Conservation (phyloP, 2,888 invertebrate species). For the Agriopis leucophaearia region DNA sequence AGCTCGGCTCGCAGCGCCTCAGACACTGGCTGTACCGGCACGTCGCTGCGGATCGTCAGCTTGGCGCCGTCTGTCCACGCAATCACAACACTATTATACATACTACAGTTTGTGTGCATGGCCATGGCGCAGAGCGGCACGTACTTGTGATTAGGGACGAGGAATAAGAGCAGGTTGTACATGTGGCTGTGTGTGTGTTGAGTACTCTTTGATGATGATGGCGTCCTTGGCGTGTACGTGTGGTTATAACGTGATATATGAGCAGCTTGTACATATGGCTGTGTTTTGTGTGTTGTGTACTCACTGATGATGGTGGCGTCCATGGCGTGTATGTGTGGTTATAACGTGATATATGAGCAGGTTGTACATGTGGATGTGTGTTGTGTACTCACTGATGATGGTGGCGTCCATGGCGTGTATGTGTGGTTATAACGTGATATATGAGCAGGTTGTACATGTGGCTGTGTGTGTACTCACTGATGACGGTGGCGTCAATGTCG, state of each 20-base stretch:
- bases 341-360: too few relatives aligned
- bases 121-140: slow-evolving; percentile 49
- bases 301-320: slow-evolving; percentile 51
- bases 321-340: too few relatives aligned
- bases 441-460: neutral
- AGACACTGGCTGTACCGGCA: slow-evolving; percentile 33
- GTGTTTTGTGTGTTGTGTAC: too few relatives aligned
- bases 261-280: neutral
- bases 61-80: slow-evolving; percentile 53
- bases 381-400: too few relatives aligned
- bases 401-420: neutral
- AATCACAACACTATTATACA: too few relatives aligned
- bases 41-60: slow-evolving; percentile 58
- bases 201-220: too few relatives aligned
- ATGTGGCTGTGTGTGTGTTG: slow-evolving; percentile 43
- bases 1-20: slow-evolving; percentile 1
- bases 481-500: slow-evolving; percentile 58
- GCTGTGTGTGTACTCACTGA: slow-evolving; percentile 51
- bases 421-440: neutral
- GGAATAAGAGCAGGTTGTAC: slow-evolving; percentile 63
- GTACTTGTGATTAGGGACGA: slow-evolving; percentile 40
- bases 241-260: neutral
- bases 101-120: too few relatives aligned
- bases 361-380: too few relatives aligned
- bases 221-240: neutral